Evolutionary conservation across 1,140 invertebrate genomes (phyloP), one percentile per base, ranked within the genome.

Genomic region (Drosophila ambigua): DNA sequence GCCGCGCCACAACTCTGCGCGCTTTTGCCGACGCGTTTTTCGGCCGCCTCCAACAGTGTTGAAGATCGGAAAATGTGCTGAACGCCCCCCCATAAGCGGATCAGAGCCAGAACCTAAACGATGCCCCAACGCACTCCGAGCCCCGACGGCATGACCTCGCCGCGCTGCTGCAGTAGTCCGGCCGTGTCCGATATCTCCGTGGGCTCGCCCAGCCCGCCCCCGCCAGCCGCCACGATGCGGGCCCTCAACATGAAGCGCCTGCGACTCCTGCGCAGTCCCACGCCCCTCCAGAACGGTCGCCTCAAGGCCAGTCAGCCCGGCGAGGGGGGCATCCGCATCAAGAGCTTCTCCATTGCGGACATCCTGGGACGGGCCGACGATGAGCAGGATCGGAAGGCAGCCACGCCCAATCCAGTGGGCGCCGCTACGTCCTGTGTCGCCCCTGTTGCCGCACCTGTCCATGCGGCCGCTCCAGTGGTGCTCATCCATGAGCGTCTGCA

Each of bases 261-360:
- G 81, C 92, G 55, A 9, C 15, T 88, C 72, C 91, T 61, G 6
- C 84, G 69, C 39, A 90, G 76, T 52, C 72, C 75, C n/a, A 48
- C 43, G 9, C 60, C 57, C n/a, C 45, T 75, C 1, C 48, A 65
- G 35, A 65, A 57, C 16, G 51, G 50, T 59, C 60, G 26, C 35
- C 68, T 23, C 7, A 75, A 75, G 28, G 48, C 51, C 71, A 77
- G 50, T 45, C 64, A 75, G 44, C 44, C 61, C 2, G 45, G 28
- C 2, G 49, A n/a, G 15, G 44, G 24, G 53, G 72, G 9, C 76
- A 90, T 58, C 13, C 95, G 95, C 11, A 96, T 98, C 28, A 97
- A 97, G 90, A 97, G 96, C 77, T 99, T 98, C 92, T 97, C 97
- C 52, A 98, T 98, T 58, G 93, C 96, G 75, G 98, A 99, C 93